Percentiles rank a stretch among this genome's conserved stretches.
These are phyloP conservation scores for Chloropsis hardwickii DNA, from an alignment of 2,113 vertebrate species.

Conservation along the genomic window DNA sequence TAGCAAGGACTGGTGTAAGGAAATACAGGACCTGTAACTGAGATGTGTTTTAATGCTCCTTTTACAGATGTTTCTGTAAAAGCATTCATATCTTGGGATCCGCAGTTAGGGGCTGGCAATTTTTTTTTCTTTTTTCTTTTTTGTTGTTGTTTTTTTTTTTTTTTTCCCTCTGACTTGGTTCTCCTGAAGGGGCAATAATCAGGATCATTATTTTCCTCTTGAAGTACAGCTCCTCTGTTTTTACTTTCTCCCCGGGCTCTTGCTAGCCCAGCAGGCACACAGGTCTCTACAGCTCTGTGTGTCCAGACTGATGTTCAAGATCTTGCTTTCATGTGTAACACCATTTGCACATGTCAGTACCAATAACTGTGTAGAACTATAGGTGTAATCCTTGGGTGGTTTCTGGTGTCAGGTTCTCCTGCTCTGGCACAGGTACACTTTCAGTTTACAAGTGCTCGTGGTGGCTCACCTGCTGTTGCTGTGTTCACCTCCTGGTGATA, in stretches of 20 bases:
- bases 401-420: background rate
- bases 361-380: background rate
- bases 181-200: background rate
- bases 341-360: background rate
- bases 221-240: background rate
- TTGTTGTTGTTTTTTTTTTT: background rate
- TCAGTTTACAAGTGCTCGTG: background rate
- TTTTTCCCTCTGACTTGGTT: background rate
- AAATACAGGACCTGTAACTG: background rate
- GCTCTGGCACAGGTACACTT: background rate
- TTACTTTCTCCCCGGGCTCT: background rate
- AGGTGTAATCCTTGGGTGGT: background rate
- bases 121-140: background rate
- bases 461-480: background rate
- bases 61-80: background rate
- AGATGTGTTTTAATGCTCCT: background rate
- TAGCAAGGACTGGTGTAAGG: background rate
- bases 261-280: background rate
- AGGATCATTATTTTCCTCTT: background rate
- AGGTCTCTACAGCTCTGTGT: background rate
- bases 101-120: background rate
- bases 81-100: background rate
- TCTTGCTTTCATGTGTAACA: background rate
- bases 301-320: background rate
- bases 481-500: background rate